Evolutionary conservation across 2,113 vertebrate species (phyloP).

Genomic region (Bagarius yarrelli): DNA sequence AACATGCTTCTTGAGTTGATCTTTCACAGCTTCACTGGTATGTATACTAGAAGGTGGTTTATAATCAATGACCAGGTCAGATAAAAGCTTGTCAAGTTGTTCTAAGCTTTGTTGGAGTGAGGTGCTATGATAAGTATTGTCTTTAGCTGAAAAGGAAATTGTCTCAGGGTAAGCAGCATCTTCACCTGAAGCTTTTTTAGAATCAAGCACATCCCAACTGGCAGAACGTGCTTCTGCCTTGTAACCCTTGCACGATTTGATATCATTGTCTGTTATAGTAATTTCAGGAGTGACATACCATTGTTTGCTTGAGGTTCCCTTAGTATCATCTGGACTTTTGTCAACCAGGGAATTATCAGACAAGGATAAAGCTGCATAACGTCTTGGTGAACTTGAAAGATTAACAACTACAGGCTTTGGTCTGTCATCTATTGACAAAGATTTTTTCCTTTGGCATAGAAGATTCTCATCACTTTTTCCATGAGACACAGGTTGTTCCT

Average conservation of each 20-base stretch:
- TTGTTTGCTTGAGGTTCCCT: conserved; percentile 71
- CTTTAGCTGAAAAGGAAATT: conserved; percentile 60
- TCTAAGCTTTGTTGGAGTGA: conserved; percentile 91
- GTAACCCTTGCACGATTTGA: conserved; percentile 70
- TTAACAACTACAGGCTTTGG: conserved; percentile 92
- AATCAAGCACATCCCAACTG: conserved; percentile 82
- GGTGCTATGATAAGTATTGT: conserved; percentile 69
- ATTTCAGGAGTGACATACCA: conserved; percentile 96
- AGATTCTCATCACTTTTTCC: conserved; percentile 94
- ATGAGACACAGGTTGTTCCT: conserved; percentile 77
- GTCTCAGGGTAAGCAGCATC: conserved; percentile 60
- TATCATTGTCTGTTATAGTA: conserved; percentile 96
- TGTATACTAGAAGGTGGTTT: conserved; percentile 75
- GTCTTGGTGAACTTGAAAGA: conserved; percentile 92
- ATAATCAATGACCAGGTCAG: conserved; percentile 93
- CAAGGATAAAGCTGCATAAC: conserved; percentile 92
- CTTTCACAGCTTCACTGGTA: conserved; percentile 76
- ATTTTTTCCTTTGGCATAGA: conserved; percentile 76
- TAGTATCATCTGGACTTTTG: conserved; percentile 77
- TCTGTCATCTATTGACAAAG: conserved; percentile 75
- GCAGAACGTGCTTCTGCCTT: conserved; percentile 75
- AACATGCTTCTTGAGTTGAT: conserved; percentile 83
- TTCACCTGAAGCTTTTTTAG: conserved; percentile 59
- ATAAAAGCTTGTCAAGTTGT: conserved; percentile 93
- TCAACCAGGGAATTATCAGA: conserved; percentile 92